Conservation (phyloP, 2,113 vertebrate genomes). For the Erythrolamprus reginae region DNA sequence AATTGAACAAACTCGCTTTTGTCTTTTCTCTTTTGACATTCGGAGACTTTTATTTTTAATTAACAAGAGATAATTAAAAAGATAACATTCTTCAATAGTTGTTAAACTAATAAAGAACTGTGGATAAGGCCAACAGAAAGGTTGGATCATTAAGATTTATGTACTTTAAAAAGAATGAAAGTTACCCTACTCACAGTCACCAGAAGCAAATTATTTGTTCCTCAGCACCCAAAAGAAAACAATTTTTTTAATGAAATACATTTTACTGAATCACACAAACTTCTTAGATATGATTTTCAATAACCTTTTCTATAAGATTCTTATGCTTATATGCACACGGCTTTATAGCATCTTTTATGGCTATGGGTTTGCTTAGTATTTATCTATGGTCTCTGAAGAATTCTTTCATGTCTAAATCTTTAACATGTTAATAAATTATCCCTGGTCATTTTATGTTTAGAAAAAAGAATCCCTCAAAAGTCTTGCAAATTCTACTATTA, state of each 20-base stretch:
- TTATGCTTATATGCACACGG: not conserved
- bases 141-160: constrained; percentile 45
- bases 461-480: not conserved
- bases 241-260: not conserved
- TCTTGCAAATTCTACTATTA: not conserved
- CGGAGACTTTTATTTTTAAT: constrained; percentile 35
- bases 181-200: not conserved
- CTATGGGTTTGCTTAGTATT: not conserved
- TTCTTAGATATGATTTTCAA: not conserved
- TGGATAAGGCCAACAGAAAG: constrained; percentile 45
- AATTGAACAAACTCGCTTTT: not conserved
- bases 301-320: not conserved
- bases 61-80: constrained; percentile 45
- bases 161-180: constrained; percentile 32
- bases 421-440: not conserved
- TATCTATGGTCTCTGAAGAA: not conserved
- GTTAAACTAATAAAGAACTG: constrained; percentile 37
- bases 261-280: not conserved
- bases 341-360: not conserved
- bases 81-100: constrained; percentile 20
- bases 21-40: constrained; percentile 19
- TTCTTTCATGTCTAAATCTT: not conserved
- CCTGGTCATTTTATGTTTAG: not conserved
- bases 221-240: not conserved
- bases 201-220: not conserved